phyloP scores from a whole-genome alignment of 2,113 vertebrate genomes.

The Jacana jacana region DNA sequence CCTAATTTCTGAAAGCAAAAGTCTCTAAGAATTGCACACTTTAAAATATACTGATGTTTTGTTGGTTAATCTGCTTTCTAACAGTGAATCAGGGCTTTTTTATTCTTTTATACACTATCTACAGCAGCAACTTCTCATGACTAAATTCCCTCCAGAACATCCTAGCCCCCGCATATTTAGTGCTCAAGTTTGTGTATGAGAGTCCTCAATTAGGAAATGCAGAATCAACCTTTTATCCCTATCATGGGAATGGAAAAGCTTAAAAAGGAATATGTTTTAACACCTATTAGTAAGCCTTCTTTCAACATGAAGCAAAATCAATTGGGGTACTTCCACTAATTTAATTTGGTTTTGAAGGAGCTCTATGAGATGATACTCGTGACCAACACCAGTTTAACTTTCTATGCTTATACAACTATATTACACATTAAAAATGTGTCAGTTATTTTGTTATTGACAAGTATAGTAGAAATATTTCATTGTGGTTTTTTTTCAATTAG shows the following conservation, averaged over 20 bases:
- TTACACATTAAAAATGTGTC: neutral
- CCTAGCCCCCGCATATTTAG: neutral
- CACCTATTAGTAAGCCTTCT: neutral
- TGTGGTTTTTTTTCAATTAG: neutral
- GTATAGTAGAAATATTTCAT: neutral
- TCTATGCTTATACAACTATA: neutral
- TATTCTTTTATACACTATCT: neutral
- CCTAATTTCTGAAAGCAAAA: neutral
- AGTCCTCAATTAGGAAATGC: neutral
- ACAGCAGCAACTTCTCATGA: fast-evolving
- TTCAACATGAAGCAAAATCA: neutral
- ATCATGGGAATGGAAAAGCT: neutral
- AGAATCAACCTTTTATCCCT: neutral
- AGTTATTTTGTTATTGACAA: neutral
- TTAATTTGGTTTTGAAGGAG: neutral
- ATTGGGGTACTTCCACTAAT: neutral
- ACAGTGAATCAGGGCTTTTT: fast-evolving
- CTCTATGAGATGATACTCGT: neutral
- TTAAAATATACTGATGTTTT: neutral
- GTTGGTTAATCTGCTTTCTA: neutral
- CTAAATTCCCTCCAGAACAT: neutral
- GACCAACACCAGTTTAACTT: neutral
- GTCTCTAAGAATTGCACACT: neutral
- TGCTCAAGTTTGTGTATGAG: neutral
- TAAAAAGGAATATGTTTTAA: neutral